Evolutionary conservation across 1,140 invertebrate species (phyloP).

Genomic region (Tetramorium alpestre): DNA sequence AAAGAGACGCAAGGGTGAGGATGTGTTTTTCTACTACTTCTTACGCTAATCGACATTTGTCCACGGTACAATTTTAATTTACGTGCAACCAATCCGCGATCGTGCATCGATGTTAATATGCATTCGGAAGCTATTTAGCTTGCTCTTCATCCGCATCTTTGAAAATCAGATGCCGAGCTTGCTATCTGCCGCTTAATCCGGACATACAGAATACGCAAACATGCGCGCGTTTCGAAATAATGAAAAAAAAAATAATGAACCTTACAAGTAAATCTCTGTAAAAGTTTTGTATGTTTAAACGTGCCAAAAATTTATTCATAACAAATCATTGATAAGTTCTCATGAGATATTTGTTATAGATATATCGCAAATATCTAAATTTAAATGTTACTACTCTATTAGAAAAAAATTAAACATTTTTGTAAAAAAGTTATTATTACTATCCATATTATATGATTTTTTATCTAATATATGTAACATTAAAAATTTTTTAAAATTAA

Average conservation of each 20-base stretch:
- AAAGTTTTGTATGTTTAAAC: constrained; percentile 21
- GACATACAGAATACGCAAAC: neutral
- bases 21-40: neutral
- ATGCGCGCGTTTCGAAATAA: neutral
- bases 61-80: neutral
- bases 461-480: neutral
- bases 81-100: neutral
- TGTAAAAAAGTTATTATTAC: constrained; percentile 29
- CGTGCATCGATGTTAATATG: neutral
- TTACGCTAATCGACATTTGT: neutral
- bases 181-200: neutral
- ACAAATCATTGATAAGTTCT: constrained; percentile 46
- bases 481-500: neutral
- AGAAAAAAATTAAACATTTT: neutral
- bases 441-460: neutral
- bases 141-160: neutral
- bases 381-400: neutral
- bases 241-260: neutral
- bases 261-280: neutral
- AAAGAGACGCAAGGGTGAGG: neutral
- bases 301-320: neutral
- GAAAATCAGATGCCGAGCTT: neutral
- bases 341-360: neutral
- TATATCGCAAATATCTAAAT: neutral
- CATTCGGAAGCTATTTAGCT: neutral